phyloP scores from a whole-genome alignment of 2,797 vertebrate genomes.

The Melanotaenia boesemani region DNA sequence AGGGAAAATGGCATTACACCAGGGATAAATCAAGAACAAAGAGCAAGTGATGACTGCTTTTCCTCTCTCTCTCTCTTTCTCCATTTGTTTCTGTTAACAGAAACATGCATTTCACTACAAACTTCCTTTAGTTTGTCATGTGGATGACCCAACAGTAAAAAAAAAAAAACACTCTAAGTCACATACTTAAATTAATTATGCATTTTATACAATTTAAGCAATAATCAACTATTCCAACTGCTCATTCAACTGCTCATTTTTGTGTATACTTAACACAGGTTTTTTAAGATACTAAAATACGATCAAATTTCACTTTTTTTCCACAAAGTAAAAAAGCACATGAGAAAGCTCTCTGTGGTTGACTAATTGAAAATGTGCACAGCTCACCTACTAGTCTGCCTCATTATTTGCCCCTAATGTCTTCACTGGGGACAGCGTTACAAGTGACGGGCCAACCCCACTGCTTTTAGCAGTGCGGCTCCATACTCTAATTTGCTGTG shows the following conservation, averaged over 20 bases:
- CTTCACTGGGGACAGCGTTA: conserved; percentile 26
- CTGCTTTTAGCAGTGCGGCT: conserved; percentile 23
- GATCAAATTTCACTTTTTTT: too few species aligned
- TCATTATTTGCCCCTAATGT: conserved; percentile 48
- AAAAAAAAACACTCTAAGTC: background rate
- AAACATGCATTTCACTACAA: background rate
- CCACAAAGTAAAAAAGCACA: too few species aligned
- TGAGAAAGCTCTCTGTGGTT: too few species aligned
- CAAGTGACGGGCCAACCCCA: conserved; percentile 19
- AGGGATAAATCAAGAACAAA: conserved; percentile 13
- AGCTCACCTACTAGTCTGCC: conserved; percentile 35
- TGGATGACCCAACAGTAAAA: background rate
- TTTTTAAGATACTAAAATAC: background rate
- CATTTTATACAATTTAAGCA: background rate
- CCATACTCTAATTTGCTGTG: conserved; percentile 51
- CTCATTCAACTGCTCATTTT: background rate
- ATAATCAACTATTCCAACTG: background rate
- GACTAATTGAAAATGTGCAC: conserved; percentile 43
- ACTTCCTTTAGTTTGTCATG: background rate
- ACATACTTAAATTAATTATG: background rate
- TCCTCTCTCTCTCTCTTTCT: background rate
- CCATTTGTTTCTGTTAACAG: background rate
- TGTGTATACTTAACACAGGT: background rate
- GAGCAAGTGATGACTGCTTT: conserved; percentile 7
- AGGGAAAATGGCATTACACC: conserved; percentile 34